These are phyloP conservation scores for Heliconius melpomene DNA, from an alignment of 1,140 invertebrate species.

Conservation along the genomic window DNA sequence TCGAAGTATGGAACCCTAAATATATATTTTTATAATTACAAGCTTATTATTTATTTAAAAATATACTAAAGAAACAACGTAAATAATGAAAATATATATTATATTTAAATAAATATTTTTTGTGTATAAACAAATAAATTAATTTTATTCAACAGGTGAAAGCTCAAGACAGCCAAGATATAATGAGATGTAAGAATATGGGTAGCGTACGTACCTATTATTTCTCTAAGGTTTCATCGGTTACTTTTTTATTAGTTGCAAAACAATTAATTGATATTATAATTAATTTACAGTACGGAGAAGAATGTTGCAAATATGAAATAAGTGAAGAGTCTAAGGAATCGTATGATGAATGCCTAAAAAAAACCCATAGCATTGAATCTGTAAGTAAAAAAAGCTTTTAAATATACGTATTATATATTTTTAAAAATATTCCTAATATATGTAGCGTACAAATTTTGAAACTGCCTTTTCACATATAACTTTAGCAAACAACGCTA, in stretches of 20 bases:
- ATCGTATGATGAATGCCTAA: constrained; percentile 13
- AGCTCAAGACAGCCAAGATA: neutral
- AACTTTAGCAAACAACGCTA: no score
- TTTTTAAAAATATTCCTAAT: neutral
- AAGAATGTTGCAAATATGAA: constrained; percentile 11
- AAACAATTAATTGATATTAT: neutral
- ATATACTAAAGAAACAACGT: no score
- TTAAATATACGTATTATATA: neutral
- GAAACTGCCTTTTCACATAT: no score
- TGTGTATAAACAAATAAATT: no score
- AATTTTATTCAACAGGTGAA: neutral
- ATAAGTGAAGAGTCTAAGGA: neutral
- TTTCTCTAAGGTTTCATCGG: neutral
- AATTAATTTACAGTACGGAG: constrained; percentile 13
- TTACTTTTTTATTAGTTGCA: no score
- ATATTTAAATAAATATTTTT: no score
- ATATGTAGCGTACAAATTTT: no score
- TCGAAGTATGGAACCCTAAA: no score
- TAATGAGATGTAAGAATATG: neutral
- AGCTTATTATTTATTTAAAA: no score
- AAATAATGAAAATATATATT: no score
- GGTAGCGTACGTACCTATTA: neutral
- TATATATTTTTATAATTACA: no score
- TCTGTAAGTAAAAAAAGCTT: neutral
- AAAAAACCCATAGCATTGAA: neutral